These are phyloP conservation scores for Caenorhabditis tropicalis DNA, from an alignment of 1,140 invertebrate genomes.

Conservation along the genomic window DNA sequence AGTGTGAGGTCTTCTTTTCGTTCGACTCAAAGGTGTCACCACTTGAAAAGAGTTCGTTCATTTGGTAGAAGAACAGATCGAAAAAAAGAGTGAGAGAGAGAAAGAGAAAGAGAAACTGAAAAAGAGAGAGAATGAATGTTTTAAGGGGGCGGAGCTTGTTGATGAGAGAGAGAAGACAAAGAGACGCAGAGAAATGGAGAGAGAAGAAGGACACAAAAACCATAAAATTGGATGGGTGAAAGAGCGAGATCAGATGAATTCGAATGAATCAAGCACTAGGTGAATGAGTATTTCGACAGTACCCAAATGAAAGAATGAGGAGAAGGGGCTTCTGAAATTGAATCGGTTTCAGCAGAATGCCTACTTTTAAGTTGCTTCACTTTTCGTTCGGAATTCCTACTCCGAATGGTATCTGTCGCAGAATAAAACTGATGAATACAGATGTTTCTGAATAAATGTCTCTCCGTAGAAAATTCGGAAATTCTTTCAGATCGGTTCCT, in stretches of 20 bases:
- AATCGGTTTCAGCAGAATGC: too few species aligned
- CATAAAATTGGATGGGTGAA: slow-evolving; percentile 22
- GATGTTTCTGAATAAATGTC: too few species aligned
- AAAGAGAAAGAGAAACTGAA: not conserved
- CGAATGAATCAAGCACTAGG: not conserved
- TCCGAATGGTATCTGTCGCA: too few species aligned
- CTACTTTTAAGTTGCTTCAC: too few species aligned
- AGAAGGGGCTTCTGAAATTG: too few species aligned
- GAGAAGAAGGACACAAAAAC: not conserved
- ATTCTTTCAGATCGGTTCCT: too few species aligned
- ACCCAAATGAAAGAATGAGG: too few species aligned
- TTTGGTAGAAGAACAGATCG: not conserved
- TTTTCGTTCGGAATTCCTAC: too few species aligned
- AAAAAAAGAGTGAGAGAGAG: not conserved
- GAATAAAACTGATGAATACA: too few species aligned
- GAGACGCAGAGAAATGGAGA: not conserved
- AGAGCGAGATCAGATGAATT: not conserved
- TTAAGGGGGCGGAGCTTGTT: slow-evolving; percentile 15
- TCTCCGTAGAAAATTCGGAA: too few species aligned
- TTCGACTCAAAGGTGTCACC: slow-evolving; percentile 35
- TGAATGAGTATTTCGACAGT: not conserved
- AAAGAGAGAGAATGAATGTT: slow-evolving; percentile 1
- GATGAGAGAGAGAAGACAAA: not conserved
- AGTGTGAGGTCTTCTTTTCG: slow-evolving; percentile 19
- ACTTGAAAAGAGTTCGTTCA: slow-evolving; percentile 8